Percentiles rank a stretch among this genome's conserved stretches.
phyloP scores from a whole-genome alignment of 2,888 invertebrate genomes.

The Philopedon plagiatum region DNA sequence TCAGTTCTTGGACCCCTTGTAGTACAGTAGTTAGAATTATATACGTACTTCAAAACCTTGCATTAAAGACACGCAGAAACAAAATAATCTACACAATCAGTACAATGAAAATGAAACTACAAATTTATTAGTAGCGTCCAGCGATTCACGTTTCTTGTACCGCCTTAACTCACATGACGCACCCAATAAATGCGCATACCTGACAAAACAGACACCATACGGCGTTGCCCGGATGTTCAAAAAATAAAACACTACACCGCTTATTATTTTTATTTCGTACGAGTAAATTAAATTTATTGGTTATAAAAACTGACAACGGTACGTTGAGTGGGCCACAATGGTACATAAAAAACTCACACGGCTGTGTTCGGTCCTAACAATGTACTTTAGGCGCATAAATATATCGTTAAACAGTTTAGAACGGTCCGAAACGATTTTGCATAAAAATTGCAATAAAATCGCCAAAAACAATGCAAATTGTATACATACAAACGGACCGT shows the following conservation, averaged over 20 bases:
- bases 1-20: too few species aligned
- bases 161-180: slow-evolving; percentile 9
- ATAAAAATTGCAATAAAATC: slow-evolving; percentile 34
- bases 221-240: not conserved
- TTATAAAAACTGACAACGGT: slow-evolving; percentile 37
- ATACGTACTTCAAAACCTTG: too few species aligned
- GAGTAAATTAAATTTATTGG: slow-evolving; percentile 39
- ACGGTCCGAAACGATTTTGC: slow-evolving; percentile 7
- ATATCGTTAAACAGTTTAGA: slow-evolving; percentile 26
- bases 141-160: not conserved
- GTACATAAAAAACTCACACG: slow-evolving; percentile 40
- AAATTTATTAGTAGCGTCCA: not conserved
- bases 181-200: not conserved
- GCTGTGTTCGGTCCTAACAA: slow-evolving; percentile 20
- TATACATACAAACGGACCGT: not conserved
- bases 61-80: too few species aligned
- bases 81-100: too few species aligned
- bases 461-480: slow-evolving; percentile 23
- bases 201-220: not conserved
- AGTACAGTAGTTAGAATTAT: too few species aligned
- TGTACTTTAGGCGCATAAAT: slow-evolving; percentile 40
- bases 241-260: slow-evolving; percentile 7
- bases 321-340: slow-evolving; percentile 44
- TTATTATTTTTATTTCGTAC: slow-evolving; percentile 24
- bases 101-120: not conserved